Evolutionary conservation across 2,797 vertebrate species (phyloP), one percentile per base, ranked within the genome.

Genomic region (Echeneis naucrates): DNA sequence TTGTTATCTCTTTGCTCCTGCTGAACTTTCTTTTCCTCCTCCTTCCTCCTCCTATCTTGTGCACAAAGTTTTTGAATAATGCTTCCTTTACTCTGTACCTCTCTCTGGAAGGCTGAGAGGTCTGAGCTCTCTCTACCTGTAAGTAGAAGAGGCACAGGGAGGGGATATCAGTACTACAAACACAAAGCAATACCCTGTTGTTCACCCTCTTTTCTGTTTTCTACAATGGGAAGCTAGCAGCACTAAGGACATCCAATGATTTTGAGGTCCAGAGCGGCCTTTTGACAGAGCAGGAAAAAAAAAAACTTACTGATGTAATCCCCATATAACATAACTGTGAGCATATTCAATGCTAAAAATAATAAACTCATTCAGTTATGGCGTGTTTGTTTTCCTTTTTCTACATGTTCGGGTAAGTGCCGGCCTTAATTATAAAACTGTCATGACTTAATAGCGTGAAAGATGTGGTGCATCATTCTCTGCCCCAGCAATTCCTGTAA

Each of bases 361-460:
- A 99, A 98, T 98, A 98, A 98, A 98, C 93, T 96, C 94, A 95
- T 97, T 96, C 95, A 93, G 93, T 96, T 94, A 95, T 75, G 74
- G 74, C 86, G 83, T 85, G 75, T 76, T 73, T 69, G 77, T 85
- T 85, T 84, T 84, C 63, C 62, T 86, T 84, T 45, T 84, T 50
- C 4, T 81, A 24, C 19, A 12, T 88, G 90, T 62, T 60, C 73
- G 84, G 81, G 80, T 67, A 50, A 78, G 80, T 92, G 88, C 9
- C 10, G 8, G 0, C 24, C 11, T 23, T n/a, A 17, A 60, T 38
- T 65, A 17, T 13, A 44, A n/a, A 33, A 17, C 30, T 54, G n/a
- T n/a, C 17, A 42, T n/a, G 9, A 9, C 51, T n/a, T 26, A 44
- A 17, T 37, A 50, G 2, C 26, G 27, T 4, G 37, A 23, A 44